Evolutionary conservation across 2,113 vertebrate genomes (phyloP), one percentile per base, ranked within the genome.

Genomic region (Coracopsis vasa): DNA sequence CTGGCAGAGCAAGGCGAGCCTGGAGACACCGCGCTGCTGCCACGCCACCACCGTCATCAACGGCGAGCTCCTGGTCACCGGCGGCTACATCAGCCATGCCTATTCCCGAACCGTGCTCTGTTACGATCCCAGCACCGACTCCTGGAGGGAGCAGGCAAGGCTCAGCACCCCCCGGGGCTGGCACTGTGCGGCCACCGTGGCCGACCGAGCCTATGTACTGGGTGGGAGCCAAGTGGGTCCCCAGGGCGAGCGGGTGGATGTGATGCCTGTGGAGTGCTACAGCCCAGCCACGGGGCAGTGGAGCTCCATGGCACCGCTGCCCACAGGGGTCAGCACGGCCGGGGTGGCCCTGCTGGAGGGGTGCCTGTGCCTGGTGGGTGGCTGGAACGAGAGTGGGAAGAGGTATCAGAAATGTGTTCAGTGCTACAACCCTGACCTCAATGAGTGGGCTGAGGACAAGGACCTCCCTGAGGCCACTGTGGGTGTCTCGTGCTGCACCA

Each of bases 381-480:
- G 98, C 79, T 99, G 98, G 98, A 99, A 98, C 1, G 98, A 99
- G 96, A 97, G 97, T 0, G 96, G 98, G 91, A 99, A 99, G 96
- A 98, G 97, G 58, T 98, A 98, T 93, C 98, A 99, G 96, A 98
- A 98, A 7, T 96, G 98, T 0, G 98, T 98, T 39, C 98, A 98
- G 92, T 97, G 93, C 86, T 99, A 98, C 66, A 96, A 98, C 86
- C 98, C 98, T 3, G 95, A 97, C 66, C 98, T 98, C 4, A 98
- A 99, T 25, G 97, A 97, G 96, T 99, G 98, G 98, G 61, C 94
- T 6, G 19, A 92, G 77, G 98, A 96, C 0, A 97, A 98, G 80
- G 98, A 98, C 24, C 97, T 99, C 51, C 98, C 98, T 0, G 98
- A 99, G 90, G 97, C 98, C 83, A 98, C 98, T 0, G 98, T 98